Percentiles rank a stretch among this genome's conserved stretches.
phyloP scores from a whole-genome alignment of 2,113 vertebrate genomes.

The Pica pica region DNA sequence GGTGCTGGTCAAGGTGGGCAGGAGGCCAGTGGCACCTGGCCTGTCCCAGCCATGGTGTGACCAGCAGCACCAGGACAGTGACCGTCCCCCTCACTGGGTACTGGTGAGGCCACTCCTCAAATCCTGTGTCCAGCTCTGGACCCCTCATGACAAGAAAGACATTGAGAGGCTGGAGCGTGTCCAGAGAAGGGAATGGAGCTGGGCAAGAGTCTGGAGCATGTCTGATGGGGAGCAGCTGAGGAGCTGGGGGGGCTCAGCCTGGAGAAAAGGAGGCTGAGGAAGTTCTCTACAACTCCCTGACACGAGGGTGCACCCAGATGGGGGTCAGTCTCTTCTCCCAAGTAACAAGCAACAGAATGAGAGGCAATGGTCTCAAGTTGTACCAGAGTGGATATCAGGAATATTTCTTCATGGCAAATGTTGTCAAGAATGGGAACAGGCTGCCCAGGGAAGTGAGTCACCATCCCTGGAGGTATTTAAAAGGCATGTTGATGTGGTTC shows the following conservation, averaged over 20 bases:
- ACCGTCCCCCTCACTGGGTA: accelerated
- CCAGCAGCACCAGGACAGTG: not conserved
- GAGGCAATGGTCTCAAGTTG: not conserved
- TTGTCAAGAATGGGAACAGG: not conserved
- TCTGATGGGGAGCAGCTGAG: not conserved
- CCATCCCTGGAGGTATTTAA: not conserved
- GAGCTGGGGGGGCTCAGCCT: not conserved
- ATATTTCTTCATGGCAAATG: not conserved
- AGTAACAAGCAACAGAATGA: not conserved
- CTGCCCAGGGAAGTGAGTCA: not conserved
- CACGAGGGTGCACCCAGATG: not conserved
- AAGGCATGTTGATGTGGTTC: not conserved
- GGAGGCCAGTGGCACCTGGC: not conserved
- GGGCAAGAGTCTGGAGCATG: not conserved
- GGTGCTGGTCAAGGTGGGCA: not conserved
- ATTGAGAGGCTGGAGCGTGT: accelerated
- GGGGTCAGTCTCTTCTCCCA: not conserved
- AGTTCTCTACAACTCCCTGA: not conserved
- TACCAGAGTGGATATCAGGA: not conserved
- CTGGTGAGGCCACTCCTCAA: not conserved
- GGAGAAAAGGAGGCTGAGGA: not conserved
- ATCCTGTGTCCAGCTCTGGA: not conserved
- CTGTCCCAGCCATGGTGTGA: not conserved
- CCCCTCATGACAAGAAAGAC: accelerated
- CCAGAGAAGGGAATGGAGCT: not conserved